A percentile compares a stretch with the other conserved stretches of the same genome.
phyloP scores from a whole-genome alignment of 53 echinoderm and acorn worm species.

The Mesocentrotus franciscanus region DNA sequence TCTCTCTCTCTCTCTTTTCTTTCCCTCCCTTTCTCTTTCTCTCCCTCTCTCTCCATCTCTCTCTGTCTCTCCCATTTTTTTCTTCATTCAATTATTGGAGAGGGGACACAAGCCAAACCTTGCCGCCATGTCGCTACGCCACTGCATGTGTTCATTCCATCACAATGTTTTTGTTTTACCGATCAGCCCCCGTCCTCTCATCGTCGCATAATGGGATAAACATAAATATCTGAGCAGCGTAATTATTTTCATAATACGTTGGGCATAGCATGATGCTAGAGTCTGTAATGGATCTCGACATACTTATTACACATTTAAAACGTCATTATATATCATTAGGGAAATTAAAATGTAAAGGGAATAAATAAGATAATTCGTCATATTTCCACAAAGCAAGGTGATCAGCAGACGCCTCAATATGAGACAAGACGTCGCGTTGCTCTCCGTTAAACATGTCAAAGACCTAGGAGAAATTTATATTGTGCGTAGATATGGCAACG shows the following conservation, averaged over 20 bases:
- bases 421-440: neutral
- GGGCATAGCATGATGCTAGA: neutral
- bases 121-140: neutral
- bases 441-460: no score
- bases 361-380: neutral
- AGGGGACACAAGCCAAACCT: no score
- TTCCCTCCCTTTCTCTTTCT: no score
- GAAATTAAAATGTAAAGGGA: neutral
- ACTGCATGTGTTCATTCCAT: neutral
- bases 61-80: no score
- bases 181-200: neutral
- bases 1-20: no score
- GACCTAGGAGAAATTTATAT: no score
- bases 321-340: conserved; percentile 9
- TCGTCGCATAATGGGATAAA: neutral
- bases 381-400: neutral
- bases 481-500: no score
- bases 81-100: no score
- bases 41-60: no score
- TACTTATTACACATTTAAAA: neutral
- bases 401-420: neutral
- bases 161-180: neutral
- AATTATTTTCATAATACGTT: neutral
- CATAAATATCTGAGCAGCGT: neutral
- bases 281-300: neutral